These are phyloP conservation scores for Columba guinea DNA, from an alignment of 2,797 vertebrate species.

Conservation along the genomic window DNA sequence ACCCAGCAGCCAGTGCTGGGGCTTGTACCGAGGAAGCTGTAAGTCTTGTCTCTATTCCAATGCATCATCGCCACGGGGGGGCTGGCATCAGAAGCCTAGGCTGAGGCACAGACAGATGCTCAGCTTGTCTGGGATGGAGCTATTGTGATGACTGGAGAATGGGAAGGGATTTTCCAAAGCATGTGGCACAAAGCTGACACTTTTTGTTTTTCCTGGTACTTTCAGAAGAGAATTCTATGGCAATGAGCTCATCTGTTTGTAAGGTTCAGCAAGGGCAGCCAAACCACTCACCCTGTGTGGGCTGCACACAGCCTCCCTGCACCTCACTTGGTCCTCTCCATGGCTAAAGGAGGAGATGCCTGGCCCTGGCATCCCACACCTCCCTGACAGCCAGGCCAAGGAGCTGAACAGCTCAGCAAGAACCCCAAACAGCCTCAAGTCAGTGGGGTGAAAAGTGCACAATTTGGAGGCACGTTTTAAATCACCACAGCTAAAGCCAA, in stretches of 20 bases:
- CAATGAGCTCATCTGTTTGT: not conserved
- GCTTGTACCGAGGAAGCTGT: not conserved
- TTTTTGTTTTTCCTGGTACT: not conserved
- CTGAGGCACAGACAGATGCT: not conserved
- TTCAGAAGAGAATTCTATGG: not conserved
- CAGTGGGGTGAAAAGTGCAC: not conserved
- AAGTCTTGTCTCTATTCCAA: not conserved
- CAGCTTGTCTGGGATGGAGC: not conserved
- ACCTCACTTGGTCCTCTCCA: not conserved
- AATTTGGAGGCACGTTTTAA: not conserved
- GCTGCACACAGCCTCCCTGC: not conserved
- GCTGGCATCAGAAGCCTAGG: not conserved
- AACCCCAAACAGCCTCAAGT: not conserved
- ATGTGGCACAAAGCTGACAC: not conserved
- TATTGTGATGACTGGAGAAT: not conserved
- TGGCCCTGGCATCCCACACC: not conserved
- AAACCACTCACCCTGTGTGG: rapidly evolving
- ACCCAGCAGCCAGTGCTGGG: not conserved
- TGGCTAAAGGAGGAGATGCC: not conserved
- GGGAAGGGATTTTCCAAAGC: slow-evolving; percentile 22
- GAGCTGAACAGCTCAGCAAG: not conserved
- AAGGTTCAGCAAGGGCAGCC: not conserved
- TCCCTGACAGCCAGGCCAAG: not conserved
- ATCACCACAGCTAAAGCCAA: not conserved
- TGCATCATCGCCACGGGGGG: not conserved